A percentile compares a stretch with the other conserved stretches of the same genome.
These are phyloP conservation scores for Druon quercuslanigerum DNA, from an alignment of 1,140 invertebrate genomes.

Conservation along the genomic window DNA sequence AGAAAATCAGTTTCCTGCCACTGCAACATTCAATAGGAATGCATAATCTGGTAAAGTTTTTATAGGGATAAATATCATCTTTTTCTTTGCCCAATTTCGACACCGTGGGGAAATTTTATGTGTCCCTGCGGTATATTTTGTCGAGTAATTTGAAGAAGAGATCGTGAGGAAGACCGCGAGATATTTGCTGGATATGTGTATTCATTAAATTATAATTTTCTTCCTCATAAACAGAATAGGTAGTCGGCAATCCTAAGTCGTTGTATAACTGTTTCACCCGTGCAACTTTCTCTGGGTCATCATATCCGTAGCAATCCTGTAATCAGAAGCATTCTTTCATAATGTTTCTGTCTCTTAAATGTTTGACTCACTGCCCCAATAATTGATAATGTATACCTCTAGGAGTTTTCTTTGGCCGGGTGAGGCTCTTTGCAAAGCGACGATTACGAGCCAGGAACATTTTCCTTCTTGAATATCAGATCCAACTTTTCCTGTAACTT, in stretches of 20 bases:
- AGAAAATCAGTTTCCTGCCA: too few relatives aligned
- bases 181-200: slow-evolving; percentile 90
- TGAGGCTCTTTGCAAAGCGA: slow-evolving; percentile 88
- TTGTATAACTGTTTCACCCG: slow-evolving; percentile 88
- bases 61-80: slow-evolving; percentile 13
- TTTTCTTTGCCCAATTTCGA: slow-evolving; percentile 6
- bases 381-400: slow-evolving; percentile 70
- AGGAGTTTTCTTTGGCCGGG: slow-evolving; percentile 85
- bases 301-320: slow-evolving; percentile 86
- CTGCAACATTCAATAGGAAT: neutral
- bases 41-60: slow-evolving; percentile 7
- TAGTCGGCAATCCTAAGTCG: slow-evolving; percentile 85
- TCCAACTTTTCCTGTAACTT: slow-evolving; percentile 91
- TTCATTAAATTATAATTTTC: slow-evolving; percentile 88
- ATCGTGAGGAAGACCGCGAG: slow-evolving; percentile 87
- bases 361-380: too few relatives aligned
- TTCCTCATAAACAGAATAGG: slow-evolving; percentile 91
- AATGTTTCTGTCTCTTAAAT: neutral
- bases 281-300: slow-evolving; percentile 82
- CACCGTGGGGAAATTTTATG: slow-evolving; percentile 61
- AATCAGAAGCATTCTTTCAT: slow-evolving; percentile 38
- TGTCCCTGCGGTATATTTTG: slow-evolving; percentile 84
- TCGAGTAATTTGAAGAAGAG: slow-evolving; percentile 89
- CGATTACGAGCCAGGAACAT: slow-evolving; percentile 95
- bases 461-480: slow-evolving; percentile 97